A percentile compares a stretch with the other conserved stretches of the same genome.
Conservation (phyloP, 92 coral and sea anemone species). For the Siderastrea siderea region DNA sequence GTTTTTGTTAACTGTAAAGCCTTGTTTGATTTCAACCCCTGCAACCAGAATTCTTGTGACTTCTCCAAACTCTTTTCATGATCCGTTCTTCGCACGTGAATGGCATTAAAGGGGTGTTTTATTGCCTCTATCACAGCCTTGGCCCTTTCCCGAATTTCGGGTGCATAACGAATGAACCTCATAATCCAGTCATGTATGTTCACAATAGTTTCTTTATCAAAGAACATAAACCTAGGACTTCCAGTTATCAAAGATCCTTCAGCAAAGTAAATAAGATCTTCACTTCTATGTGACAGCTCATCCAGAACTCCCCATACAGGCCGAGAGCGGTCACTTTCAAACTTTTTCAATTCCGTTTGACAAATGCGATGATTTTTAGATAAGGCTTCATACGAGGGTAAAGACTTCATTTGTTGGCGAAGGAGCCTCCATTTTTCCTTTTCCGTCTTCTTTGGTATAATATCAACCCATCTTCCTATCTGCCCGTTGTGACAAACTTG, state of each 20-base stretch:
- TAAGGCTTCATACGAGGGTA: slow-evolving; percentile 18
- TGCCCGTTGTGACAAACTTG: slow-evolving; percentile 88
- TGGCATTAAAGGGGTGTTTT: slow-evolving; percentile 75
- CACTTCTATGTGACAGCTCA: slow-evolving; percentile 64
- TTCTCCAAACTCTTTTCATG: slow-evolving; percentile 76
- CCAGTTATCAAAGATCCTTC: slow-evolving; percentile 76
- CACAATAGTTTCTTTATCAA: slow-evolving; percentile 60
- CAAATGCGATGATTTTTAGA: background rate
- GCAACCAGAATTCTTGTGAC: slow-evolving; percentile 71
- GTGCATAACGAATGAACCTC: slow-evolving; percentile 73
- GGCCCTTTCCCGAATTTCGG: slow-evolving; percentile 64
- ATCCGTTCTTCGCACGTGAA: slow-evolving; percentile 85
- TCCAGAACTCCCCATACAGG: slow-evolving; percentile 71
- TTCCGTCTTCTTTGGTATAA: slow-evolving; percentile 50
- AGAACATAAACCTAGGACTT: slow-evolving; percentile 60
- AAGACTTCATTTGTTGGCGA: background rate
- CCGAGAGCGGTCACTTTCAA: background rate
- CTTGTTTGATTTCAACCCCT: slow-evolving; percentile 34
- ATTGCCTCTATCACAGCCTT: slow-evolving; percentile 46
- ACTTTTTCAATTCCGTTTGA: background rate
- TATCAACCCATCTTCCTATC: slow-evolving; percentile 83
- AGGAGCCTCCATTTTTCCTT: slow-evolving; percentile 53
- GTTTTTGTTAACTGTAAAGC: slow-evolving; percentile 46
- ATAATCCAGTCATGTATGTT: slow-evolving; percentile 77
- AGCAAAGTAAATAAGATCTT: slow-evolving; percentile 78